phyloP scores from a whole-genome alignment of 2,113 vertebrate species.

The Trematomus loennbergii region DNA sequence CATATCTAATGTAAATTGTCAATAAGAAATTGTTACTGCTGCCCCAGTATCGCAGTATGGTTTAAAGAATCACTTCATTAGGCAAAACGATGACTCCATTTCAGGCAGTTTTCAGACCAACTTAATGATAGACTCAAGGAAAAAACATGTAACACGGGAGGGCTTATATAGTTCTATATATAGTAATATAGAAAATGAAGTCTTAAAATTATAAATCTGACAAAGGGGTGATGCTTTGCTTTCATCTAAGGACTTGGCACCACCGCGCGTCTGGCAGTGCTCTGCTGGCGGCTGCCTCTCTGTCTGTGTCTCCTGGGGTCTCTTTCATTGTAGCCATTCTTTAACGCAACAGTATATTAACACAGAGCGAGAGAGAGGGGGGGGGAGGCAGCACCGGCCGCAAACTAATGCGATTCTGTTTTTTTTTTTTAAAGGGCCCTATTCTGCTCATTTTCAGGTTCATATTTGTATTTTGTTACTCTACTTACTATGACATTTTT shows the following conservation, averaged over 20 bases:
- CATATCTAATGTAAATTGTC: neutral
- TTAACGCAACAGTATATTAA: constrained; percentile 54
- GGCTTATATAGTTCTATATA: neutral
- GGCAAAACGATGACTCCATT: neutral
- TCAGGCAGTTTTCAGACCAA: neutral
- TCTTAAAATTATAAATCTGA: constrained; percentile 38
- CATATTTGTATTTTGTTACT: no score
- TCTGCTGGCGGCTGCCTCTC: constrained; percentile 55
- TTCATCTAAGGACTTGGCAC: constrained; percentile 60
- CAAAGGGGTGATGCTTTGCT: constrained; percentile 42
- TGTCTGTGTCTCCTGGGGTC: constrained; percentile 60
- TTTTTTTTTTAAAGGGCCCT: no score
- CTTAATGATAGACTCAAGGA: neutral
- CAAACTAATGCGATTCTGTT: constrained; percentile 55
- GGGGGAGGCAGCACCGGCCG: constrained; percentile 8
- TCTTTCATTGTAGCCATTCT: constrained; percentile 56
- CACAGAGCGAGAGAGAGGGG: neutral
- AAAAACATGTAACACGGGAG: neutral
- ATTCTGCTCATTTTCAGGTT: no score
- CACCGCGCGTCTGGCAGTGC: constrained; percentile 39
- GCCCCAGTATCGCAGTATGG: neutral
- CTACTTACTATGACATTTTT: no score
- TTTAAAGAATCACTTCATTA: neutral
- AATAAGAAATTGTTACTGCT: neutral
- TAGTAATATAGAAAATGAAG: constrained; percentile 10